Conservation (phyloP, 2,797 vertebrate genomes). For the Malacoctenus gilli region DNA sequence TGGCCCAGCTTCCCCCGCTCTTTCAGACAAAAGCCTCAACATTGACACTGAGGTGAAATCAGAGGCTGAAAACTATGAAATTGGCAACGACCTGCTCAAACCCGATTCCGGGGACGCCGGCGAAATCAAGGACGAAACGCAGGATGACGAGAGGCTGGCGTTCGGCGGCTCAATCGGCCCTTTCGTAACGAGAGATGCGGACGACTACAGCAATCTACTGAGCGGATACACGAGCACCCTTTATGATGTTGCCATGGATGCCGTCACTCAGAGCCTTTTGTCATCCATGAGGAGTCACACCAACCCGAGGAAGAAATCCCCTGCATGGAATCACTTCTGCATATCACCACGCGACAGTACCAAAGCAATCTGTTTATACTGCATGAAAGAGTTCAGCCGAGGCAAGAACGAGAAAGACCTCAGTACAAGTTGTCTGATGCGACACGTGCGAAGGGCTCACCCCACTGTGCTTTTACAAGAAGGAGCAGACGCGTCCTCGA, state of each 20-base stretch:
- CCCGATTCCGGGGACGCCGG: conserved; percentile 78
- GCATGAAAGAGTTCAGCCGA: conserved; percentile 98
- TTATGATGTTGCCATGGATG: conserved; percentile 98
- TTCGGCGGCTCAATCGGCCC: conserved; percentile 82
- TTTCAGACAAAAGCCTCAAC: conserved; percentile 70
- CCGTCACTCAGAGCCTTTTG: conserved; percentile 96
- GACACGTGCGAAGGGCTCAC: conserved; percentile 95
- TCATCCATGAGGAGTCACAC: conserved; percentile 87
- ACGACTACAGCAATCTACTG: conserved; percentile 91
- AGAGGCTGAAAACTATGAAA: conserved; percentile 62
- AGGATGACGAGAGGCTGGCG: conserved; percentile 84
- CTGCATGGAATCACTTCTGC: conserved; percentile 98
- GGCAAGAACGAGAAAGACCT: conserved; percentile 99
- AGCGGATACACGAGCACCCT: conserved; percentile 94
- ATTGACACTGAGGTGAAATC: conserved; percentile 61
- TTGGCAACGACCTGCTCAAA: conserved; percentile 76
- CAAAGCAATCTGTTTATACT: conserved; percentile 99
- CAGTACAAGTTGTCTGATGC: conserved; percentile 99
- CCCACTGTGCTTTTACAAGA: conserved; percentile 91
- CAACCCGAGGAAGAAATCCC: conserved; percentile 94
- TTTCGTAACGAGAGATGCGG: conserved; percentile 83
- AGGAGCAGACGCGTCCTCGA: conserved; percentile 76
- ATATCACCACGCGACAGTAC: conserved; percentile 97
- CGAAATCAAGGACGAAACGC: conserved; percentile 81
- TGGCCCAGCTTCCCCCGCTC: conserved; percentile 65